These are phyloP conservation scores for Drosophila diplacantha DNA, from an alignment of 2,888 invertebrate species.

Conservation along the genomic window DNA sequence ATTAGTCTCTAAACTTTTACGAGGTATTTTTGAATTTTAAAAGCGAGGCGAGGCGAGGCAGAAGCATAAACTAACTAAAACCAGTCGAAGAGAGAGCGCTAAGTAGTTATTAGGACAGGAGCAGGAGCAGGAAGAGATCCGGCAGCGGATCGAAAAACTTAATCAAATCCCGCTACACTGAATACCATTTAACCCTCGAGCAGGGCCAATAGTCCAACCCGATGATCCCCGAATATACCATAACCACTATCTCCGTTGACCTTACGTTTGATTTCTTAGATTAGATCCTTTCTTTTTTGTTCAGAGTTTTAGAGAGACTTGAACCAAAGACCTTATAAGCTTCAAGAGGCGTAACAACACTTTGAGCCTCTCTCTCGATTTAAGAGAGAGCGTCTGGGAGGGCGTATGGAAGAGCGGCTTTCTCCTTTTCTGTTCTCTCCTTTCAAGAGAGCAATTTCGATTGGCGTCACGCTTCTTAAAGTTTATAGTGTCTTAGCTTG, in stretches of 20 bases:
- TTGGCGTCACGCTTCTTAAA: background rate
- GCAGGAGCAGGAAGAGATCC: background rate
- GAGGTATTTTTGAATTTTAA: constrained; percentile 51
- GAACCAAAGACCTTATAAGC: background rate
- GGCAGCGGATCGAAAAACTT: constrained; percentile 3
- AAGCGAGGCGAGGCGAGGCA: constrained; percentile 12
- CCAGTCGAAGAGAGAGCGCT: constrained; percentile 14
- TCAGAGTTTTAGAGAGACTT: constrained; percentile 1
- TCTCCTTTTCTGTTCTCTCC: background rate
- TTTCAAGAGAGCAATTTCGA: background rate
- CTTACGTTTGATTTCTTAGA: background rate
- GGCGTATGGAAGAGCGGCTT: no score
- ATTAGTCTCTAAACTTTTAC: constrained; percentile 64
- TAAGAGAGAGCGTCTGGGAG: no score
- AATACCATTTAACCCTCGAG: constrained; percentile 1
- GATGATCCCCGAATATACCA: constrained; percentile 3
- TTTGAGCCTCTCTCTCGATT: no score
- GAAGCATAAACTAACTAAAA: constrained; percentile 30
- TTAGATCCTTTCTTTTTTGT: background rate
- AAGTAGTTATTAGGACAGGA: constrained; percentile 24
- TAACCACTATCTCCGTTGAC: constrained; percentile 2
- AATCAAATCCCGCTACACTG: constrained; percentile 22
- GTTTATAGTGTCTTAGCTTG: background rate
- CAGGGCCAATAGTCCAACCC: constrained; percentile 6
- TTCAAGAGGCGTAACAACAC: background rate